These are phyloP conservation scores for Hirtodrosophila trivittata DNA, from an alignment of 2,888 invertebrate genomes.

Conservation along the genomic window DNA sequence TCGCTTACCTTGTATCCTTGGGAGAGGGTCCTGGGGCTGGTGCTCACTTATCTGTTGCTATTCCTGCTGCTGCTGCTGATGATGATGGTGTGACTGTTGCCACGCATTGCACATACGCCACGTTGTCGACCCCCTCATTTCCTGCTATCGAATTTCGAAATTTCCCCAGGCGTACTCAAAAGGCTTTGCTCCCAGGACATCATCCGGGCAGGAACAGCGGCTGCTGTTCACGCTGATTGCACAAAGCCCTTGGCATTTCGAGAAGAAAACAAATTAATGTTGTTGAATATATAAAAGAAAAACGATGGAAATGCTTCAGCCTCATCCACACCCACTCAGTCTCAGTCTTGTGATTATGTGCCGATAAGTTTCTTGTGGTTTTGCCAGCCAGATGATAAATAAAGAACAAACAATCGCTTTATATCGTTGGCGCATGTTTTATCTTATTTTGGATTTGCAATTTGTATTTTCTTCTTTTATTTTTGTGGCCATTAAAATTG, in stretches of 20 bases:
- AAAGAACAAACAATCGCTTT: slow-evolving; percentile 15
- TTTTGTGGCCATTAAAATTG: slow-evolving; percentile 46
- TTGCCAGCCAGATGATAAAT: slow-evolving; percentile 50
- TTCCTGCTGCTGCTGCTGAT: no score
- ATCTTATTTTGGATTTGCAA: slow-evolving; percentile 18
- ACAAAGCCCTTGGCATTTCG: slow-evolving; percentile 66
- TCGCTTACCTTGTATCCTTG: slow-evolving; percentile 11
- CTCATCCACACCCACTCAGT: slow-evolving; percentile 24
- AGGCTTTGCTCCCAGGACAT: slow-evolving; percentile 34
- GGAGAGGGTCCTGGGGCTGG: slow-evolving; percentile 1
- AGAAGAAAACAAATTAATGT: slow-evolving; percentile 72
- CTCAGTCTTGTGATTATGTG: slow-evolving; percentile 55
- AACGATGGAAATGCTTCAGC: slow-evolving; percentile 35
- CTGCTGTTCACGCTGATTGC: slow-evolving; percentile 69
- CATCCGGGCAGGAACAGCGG: slow-evolving; percentile 7
- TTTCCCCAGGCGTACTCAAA: slow-evolving; percentile 50
- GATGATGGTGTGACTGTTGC: slow-evolving; percentile 28
- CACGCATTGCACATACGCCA: slow-evolving; percentile 60
- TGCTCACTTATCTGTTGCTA: slow-evolving; percentile 36
- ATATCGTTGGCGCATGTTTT: slow-evolving; percentile 28
- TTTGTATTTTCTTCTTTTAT: slow-evolving; percentile 16
- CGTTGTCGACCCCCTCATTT: slow-evolving; percentile 62
- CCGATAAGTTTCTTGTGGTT: slow-evolving; percentile 65
- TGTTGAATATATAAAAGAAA: slow-evolving; percentile 10
- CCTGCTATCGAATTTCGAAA: slow-evolving; percentile 66